Base-by-base conservation (phyloP, 2,113 vertebrate genomes). In the Actinemys pallida region DNA sequence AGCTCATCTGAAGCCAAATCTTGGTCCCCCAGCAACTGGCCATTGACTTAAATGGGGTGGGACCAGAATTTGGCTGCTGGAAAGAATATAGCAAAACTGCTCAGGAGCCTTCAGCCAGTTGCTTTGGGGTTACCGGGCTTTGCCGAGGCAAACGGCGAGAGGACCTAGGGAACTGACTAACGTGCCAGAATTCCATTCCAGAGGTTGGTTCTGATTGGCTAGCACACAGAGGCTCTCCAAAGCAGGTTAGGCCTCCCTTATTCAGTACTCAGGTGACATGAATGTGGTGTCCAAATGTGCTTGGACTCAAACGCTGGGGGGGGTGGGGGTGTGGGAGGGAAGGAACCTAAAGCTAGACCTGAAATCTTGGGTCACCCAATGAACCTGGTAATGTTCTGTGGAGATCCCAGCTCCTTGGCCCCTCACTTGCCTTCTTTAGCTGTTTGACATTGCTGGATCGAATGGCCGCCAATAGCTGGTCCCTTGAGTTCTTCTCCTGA, bases 381-480 rank as follows among this genome's bases (percentile, higher is more conserved):
- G 54, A 83, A 62, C 20, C 53, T 35, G 42, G 47, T 47, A 83
- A 50, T 50, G 53, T n/a, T 42, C 27, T 49, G 24, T 69, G 81
- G 53, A 16, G 17, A n/a, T 20, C 62, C 57, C 29, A 79, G 24
- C 35, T 50, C 49, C 50, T 54, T 12, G 9, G 8, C 65, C 13
- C 84, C 6, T 53, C 54, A 93, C 98, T 93, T 97, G 98, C 99
- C 99, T 99, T 99, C 98, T 99, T 99, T 93, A 99, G 99, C 94
- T 99, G 98, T 97, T 99, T 99, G n/a, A 98, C 94, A 93, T 98
- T 98, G 98, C 97, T 99, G 95, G 98, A 98, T 90, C 99, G 99
- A 97, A 99, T 99, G 39, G 99, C 99, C 1, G 98, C 99, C 72
- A 99, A 97, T 79, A 99, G 98, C 98, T 99, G 99, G 98, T 99